Conservation (phyloP, 2,113 vertebrate genomes). For the Ammodytes dubius region DNA sequence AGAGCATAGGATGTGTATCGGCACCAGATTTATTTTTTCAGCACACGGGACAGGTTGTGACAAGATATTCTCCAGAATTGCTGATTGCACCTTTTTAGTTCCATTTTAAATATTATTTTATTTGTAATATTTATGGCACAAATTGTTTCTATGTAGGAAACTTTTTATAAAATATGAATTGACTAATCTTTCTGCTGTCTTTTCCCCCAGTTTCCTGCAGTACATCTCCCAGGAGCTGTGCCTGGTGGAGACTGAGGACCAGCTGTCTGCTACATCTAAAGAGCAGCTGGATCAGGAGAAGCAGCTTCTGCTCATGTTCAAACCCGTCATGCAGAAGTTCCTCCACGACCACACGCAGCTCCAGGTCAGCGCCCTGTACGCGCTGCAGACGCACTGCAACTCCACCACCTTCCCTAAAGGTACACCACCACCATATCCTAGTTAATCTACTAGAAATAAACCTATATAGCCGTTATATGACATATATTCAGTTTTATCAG, state of each 20-base stretch:
- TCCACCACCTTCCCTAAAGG: slow-evolving; percentile 96
- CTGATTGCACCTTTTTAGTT: too few species aligned
- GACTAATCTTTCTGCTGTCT: background rate
- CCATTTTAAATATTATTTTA: too few species aligned
- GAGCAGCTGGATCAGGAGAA: slow-evolving; percentile 98
- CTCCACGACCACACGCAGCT: slow-evolving; percentile 97
- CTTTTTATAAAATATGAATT: background rate
- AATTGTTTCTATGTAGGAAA: too few species aligned
- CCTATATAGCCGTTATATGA: background rate
- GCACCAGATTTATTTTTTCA: too few species aligned
- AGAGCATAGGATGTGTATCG: too few species aligned
- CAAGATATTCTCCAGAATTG: too few species aligned
- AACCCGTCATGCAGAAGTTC: slow-evolving; percentile 99
- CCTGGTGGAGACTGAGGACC: slow-evolving; percentile 89
- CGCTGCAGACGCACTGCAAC: slow-evolving; percentile 98
- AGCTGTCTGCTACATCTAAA: slow-evolving; percentile 92
- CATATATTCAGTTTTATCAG: too few species aligned
- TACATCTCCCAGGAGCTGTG: slow-evolving; percentile 94
- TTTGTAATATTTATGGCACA: too few species aligned
- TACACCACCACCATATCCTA: slow-evolving; percentile 42
- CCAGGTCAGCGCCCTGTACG: slow-evolving; percentile 97
- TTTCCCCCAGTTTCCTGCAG: slow-evolving; percentile 92
- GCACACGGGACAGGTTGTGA: too few species aligned
- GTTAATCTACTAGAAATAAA: background rate
- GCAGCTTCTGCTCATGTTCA: slow-evolving; percentile 95